phyloP scores from a whole-genome alignment of 2,797 vertebrate species.

The Xenops minutus region DNA sequence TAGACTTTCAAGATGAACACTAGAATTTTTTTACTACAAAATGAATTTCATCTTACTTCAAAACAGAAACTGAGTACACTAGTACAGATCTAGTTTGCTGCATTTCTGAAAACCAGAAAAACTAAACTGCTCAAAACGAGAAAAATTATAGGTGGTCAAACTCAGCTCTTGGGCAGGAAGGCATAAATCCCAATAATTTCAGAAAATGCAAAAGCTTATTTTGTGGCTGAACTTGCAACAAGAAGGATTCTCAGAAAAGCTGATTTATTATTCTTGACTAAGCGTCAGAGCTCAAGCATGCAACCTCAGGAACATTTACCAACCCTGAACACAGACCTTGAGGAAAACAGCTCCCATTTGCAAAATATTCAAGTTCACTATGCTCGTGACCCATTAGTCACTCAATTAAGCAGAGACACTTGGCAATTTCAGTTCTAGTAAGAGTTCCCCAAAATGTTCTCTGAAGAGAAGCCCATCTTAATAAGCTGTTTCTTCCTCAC shows the following conservation, averaged over 20 bases:
- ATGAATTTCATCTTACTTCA: slow-evolving; percentile 16
- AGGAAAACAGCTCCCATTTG: slow-evolving; percentile 1
- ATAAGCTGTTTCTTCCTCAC: not conserved
- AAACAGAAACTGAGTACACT: slow-evolving; percentile 11
- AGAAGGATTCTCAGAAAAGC: slow-evolving; percentile 44
- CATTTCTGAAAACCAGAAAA: slow-evolving; percentile 60
- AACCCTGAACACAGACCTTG: not conserved
- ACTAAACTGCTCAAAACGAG: slow-evolving; percentile 48
- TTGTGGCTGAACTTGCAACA: slow-evolving; percentile 53
- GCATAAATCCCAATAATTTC: slow-evolving; percentile 46
- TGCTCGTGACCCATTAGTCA: not conserved
- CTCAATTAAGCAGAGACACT: not conserved
- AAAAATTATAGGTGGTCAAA: slow-evolving; percentile 51
- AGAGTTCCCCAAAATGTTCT: not conserved
- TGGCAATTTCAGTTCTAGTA: not conserved
- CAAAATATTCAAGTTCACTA: not conserved
- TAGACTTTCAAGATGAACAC: slow-evolving; percentile 26
- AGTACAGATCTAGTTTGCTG: slow-evolving; percentile 43
- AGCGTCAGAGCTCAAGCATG: slow-evolving; percentile 42
- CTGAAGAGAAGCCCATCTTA: not conserved
- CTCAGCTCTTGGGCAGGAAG: slow-evolving; percentile 51
- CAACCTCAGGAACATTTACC: slow-evolving; percentile 22
- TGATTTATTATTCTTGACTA: slow-evolving; percentile 42
- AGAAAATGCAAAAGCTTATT: slow-evolving; percentile 44
- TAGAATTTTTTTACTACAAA: slow-evolving; percentile 1